phyloP scores from a whole-genome alignment of 2,113 vertebrate genomes.

The Rattus rattus region DNA sequence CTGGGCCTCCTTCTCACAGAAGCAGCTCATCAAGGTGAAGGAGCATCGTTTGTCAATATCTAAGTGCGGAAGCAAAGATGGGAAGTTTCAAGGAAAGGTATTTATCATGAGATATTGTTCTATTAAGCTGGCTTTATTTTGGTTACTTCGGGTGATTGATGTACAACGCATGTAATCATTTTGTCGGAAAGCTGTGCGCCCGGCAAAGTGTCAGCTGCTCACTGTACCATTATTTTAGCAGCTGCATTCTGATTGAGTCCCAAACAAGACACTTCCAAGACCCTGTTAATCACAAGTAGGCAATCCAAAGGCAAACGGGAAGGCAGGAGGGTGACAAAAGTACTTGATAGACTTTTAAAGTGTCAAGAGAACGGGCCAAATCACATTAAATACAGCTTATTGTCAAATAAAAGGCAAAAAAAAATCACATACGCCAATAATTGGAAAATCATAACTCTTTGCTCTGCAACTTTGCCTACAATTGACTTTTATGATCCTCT shows the following conservation, averaged over 20 bases:
- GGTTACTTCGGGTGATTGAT: slow-evolving; percentile 84
- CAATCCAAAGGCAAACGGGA: slow-evolving; percentile 49
- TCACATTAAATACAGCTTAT: slow-evolving; percentile 58
- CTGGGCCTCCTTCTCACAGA: slow-evolving; percentile 51
- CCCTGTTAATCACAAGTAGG: slow-evolving; percentile 61
- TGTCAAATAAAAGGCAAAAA: slow-evolving; percentile 45
- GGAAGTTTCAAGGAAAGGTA: slow-evolving; percentile 83
- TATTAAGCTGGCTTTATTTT: slow-evolving; percentile 84
- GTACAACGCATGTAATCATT: slow-evolving; percentile 78
- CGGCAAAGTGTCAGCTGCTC: slow-evolving; percentile 66
- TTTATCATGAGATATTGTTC: slow-evolving; percentile 86
- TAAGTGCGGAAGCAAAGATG: slow-evolving; percentile 74
- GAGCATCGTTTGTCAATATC: slow-evolving; percentile 83
- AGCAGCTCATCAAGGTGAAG: slow-evolving; percentile 75
- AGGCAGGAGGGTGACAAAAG: slow-evolving; percentile 45
- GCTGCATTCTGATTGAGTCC: slow-evolving; percentile 66
- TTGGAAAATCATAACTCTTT: slow-evolving; percentile 65
- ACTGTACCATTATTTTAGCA: slow-evolving; percentile 70
- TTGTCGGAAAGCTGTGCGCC: slow-evolving; percentile 76
- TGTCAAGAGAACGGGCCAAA: slow-evolving; percentile 37
- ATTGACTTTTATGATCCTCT: slow-evolving; percentile 62
- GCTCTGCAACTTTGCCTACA: slow-evolving; percentile 42
- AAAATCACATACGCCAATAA: slow-evolving; percentile 45
- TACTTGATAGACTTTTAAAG: slow-evolving; percentile 57
- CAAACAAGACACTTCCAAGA: slow-evolving; percentile 31